These are phyloP conservation scores for Tyrannus savana DNA, from an alignment of 2,113 vertebrate genomes.

Conservation along the genomic window DNA sequence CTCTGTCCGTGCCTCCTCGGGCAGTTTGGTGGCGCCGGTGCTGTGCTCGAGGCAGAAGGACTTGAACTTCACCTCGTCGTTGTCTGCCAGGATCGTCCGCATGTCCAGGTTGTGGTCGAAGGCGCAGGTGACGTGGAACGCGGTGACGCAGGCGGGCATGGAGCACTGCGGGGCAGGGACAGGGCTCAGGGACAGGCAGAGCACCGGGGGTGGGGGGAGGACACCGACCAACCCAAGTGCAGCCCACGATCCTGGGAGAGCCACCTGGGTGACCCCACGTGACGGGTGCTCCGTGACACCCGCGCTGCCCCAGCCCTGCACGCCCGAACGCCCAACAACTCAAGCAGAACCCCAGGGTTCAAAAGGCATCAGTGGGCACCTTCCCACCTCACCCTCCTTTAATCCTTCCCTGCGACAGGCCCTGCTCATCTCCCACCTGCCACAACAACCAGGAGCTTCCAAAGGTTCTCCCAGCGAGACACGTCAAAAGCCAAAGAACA, in stretches of 20 bases:
- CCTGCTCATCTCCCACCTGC: background rate
- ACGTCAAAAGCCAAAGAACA: background rate
- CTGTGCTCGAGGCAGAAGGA: conserved; percentile 97
- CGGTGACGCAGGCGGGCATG: conserved; percentile 93
- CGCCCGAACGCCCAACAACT: background rate
- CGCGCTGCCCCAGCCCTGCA: rapidly evolving
- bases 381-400: background rate
- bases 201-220: rapidly evolving
- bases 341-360: background rate
- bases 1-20: conserved; percentile 69
- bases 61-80: conserved; percentile 97
- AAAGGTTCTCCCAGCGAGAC: background rate
- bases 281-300: background rate
- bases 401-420: background rate
- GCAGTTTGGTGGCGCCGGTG: conserved; percentile 73
- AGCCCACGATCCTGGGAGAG: background rate
- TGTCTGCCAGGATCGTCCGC: conserved; percentile 93
- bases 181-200: background rate
- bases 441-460: background rate
- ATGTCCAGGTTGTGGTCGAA: conserved; percentile 95
- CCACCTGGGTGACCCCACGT: background rate
- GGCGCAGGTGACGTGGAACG: conserved; percentile 98
- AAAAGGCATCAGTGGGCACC: background rate
- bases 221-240: background rate
- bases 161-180: conserved; percentile 82